A percentile compares a stretch with the other conserved stretches of the same genome.
phyloP scores from a whole-genome alignment of 2,888 invertebrate genomes.

The Atrina japonica region DNA sequence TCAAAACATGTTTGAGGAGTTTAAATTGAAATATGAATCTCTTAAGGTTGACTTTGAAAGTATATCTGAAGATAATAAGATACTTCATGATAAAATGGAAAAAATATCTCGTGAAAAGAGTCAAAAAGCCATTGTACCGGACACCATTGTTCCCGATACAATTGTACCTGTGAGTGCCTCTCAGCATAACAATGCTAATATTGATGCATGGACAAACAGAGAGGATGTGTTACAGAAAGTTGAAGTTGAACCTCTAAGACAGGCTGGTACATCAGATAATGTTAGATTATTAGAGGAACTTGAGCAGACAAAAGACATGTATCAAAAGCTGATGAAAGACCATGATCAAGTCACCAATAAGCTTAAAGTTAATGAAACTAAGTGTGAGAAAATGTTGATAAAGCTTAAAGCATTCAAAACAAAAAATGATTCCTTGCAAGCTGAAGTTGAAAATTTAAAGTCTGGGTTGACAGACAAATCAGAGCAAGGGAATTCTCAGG shows the following conservation, averaged over 20 bases:
- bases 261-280: constrained; percentile 20
- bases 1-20: constrained; percentile 11
- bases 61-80: constrained; percentile 35
- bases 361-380: constrained; percentile 34
- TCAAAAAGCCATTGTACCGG: neutral
- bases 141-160: neutral
- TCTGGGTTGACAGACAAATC: neutral
- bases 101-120: constrained; percentile 5
- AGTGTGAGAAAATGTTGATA: constrained; percentile 83
- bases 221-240: constrained; percentile 37
- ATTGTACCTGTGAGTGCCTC: neutral
- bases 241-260: constrained; percentile 27
- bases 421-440: constrained; percentile 79
- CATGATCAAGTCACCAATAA: constrained; percentile 23
- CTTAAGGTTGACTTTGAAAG: constrained; percentile 20
- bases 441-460: constrained; percentile 42
- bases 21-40: neutral
- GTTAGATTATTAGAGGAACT: constrained; percentile 10
- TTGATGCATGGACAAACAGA: constrained; percentile 24
- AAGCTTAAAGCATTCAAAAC: constrained; percentile 92
- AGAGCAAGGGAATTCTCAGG: constrained; percentile 5
- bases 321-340: constrained; percentile 33
- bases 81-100: constrained; percentile 30
- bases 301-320: constrained; percentile 63
- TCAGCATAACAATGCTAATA: neutral